Conservation (phyloP, 2,113 vertebrate species). For the Neotoma lepida region DNA sequence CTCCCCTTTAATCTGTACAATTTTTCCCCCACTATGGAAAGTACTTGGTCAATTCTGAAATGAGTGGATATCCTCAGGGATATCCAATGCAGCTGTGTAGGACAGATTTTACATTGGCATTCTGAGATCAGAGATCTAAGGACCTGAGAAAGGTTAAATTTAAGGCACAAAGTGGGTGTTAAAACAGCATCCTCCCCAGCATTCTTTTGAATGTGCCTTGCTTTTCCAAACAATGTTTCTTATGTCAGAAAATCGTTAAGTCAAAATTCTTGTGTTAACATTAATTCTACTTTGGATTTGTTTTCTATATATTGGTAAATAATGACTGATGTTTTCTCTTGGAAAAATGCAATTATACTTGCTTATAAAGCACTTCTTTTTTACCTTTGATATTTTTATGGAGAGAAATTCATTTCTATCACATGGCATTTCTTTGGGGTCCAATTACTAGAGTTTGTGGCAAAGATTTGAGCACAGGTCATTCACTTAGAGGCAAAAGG, state of each 20-base stretch:
- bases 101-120: neutral
- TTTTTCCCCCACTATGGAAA: neutral
- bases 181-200: conserved; percentile 44
- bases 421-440: neutral
- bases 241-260: conserved; percentile 11
- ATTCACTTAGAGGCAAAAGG: conserved; percentile 23
- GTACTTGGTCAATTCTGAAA: neutral
- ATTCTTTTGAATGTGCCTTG: conserved; percentile 37
- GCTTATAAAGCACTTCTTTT: conserved; percentile 22
- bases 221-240: conserved; percentile 50
- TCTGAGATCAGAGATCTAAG: neutral
- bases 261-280: conserved; percentile 53
- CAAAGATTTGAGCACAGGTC: neutral
- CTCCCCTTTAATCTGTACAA: neutral
- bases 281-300: conserved; percentile 8
- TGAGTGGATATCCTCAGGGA: neutral
- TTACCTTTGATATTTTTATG: conserved; percentile 29
- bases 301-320: neutral
- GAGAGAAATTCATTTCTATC: neutral
- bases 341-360: conserved; percentile 44
- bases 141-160: conserved; percentile 54
- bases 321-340: conserved; percentile 31
- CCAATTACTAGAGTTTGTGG: neutral
- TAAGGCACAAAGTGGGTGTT: conserved; percentile 30
- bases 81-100: neutral